Percentiles rank a stretch among this genome's conserved stretches.
These are phyloP conservation scores for Scleropages formosus DNA, from an alignment of 2,797 vertebrate species.

Conservation along the genomic window DNA sequence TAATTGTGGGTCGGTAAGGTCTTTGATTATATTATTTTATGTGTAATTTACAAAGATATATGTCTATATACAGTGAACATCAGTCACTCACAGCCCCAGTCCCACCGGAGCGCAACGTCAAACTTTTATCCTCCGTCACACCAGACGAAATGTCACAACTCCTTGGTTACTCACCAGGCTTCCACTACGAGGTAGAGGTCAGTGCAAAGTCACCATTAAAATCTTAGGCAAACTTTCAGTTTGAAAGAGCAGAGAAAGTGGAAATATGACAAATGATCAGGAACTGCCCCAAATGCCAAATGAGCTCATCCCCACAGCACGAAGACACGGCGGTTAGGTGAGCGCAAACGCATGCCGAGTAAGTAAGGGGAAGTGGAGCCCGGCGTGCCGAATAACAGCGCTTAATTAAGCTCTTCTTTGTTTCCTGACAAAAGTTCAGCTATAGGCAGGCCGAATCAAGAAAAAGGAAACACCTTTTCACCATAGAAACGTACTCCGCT, in stretches of 20 bases:
- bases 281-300: background rate
- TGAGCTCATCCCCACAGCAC: too few species aligned
- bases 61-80: too few species aligned
- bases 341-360: background rate
- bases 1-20: too few species aligned
- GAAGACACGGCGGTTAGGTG: too few species aligned
- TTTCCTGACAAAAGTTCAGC: conserved; percentile 8
- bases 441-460: background rate
- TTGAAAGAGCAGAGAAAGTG: background rate
- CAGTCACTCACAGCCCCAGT: too few species aligned
- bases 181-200: background rate
- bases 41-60: too few species aligned
- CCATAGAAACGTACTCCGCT: conserved; percentile 14
- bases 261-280: background rate
- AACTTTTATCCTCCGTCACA: too few species aligned
- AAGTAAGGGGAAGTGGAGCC: background rate
- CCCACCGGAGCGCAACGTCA: too few species aligned
- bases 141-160: too few species aligned
- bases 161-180: background rate
- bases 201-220: background rate
- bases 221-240: background rate
- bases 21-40: too few species aligned
- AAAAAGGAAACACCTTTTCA: conserved; percentile 11
- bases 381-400: background rate
- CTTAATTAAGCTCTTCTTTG: conserved; percentile 6